phyloP scores from a whole-genome alignment of 2,113 vertebrate species.

The Pardalotus punctatus region DNA sequence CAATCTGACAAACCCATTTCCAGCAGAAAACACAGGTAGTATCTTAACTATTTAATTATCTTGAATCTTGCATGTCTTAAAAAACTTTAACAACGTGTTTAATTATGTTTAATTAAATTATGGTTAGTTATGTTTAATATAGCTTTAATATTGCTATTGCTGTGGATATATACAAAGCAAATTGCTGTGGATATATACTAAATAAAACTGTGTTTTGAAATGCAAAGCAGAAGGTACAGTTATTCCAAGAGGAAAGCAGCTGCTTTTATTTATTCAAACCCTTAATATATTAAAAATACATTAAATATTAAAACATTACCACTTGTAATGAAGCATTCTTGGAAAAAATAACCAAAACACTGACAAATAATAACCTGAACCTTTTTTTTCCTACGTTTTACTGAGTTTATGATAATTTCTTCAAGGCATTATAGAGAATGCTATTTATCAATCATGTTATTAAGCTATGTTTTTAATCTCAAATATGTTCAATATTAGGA shows the following conservation, averaged over 20 bases:
- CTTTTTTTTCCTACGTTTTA: background rate
- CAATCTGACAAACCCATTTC: background rate
- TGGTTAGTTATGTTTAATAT: background rate
- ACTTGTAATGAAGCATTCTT: background rate
- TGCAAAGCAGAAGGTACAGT: background rate
- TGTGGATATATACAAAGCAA: background rate
- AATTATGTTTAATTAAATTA: background rate
- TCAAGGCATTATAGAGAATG: background rate
- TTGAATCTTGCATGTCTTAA: background rate
- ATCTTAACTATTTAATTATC: background rate
- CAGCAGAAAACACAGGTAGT: background rate
- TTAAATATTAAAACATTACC: background rate
- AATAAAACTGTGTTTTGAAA: background rate
- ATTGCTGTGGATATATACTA: background rate
- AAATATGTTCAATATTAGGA: background rate
- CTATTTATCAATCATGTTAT: background rate
- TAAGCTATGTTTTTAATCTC: background rate
- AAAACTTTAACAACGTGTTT: background rate
- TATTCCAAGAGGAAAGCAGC: background rate
- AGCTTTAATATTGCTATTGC: background rate
- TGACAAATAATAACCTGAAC: background rate
- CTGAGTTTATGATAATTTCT: background rate
- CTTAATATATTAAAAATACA: background rate
- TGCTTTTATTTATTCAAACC: background rate
- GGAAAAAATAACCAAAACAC: background rate